Evolutionary conservation across 2,797 vertebrate species (phyloP).

Genomic region (Amniataba percoides): DNA sequence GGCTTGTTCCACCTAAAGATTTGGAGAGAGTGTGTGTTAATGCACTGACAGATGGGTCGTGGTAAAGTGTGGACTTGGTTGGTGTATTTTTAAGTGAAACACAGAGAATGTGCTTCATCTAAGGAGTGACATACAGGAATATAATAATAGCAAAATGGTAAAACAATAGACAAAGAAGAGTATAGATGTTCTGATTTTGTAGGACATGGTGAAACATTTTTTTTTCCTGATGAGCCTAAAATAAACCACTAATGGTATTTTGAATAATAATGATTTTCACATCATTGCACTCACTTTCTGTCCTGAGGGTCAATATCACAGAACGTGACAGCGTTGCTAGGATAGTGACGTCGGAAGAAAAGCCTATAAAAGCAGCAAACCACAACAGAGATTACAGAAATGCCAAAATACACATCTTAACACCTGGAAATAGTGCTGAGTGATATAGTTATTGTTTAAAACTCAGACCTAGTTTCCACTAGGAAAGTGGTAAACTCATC

Average conservation of each 20-base stretch:
- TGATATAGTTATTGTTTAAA: neutral
- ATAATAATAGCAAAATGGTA: neutral
- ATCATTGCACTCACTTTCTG: constrained; percentile 89
- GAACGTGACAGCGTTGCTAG: constrained; percentile 94
- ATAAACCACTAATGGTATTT: neutral
- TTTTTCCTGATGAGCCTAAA: neutral
- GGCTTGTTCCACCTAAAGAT: constrained; percentile 92
- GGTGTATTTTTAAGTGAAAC: neutral
- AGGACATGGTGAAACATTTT: neutral
- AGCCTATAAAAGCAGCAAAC: constrained; percentile 81
- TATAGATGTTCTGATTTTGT: neutral
- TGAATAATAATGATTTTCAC: neutral
- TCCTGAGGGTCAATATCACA: constrained; percentile 96
- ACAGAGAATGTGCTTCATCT: neutral
- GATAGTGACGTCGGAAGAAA: constrained; percentile 98
- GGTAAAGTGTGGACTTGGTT: neutral
- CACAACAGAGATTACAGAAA: neutral
- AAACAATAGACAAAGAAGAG: neutral
- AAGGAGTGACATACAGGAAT: neutral
- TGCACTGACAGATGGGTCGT: neutral
- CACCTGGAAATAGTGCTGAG: neutral
- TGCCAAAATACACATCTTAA: neutral
- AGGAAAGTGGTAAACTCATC: neutral
- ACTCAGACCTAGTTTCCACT: neutral
- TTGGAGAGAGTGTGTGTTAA: constrained; percentile 1